A percentile compares a stretch with the other conserved stretches of the same genome.
Conservation (phyloP, 2,797 vertebrate genomes). For the Xenentodon cancila region DNA sequence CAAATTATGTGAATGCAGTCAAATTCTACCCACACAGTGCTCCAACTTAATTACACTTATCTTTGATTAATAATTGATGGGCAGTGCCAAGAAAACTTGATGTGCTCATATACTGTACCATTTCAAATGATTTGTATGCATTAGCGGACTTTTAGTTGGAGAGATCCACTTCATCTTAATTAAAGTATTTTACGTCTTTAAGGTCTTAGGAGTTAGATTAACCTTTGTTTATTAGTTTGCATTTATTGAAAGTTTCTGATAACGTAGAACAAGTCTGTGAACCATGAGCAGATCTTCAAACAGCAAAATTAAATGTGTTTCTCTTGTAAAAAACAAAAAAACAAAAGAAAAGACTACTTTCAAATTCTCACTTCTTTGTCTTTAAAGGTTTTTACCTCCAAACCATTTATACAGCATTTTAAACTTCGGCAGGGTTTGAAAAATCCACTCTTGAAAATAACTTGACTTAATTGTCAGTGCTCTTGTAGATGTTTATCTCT, state of each 20-base stretch:
- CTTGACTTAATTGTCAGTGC: neutral
- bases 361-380: conserved; percentile 17
- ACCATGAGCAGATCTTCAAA: neutral
- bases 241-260: conserved; percentile 16
- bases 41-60: conserved; percentile 33
- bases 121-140: conserved; percentile 33
- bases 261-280: neutral
- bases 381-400: neutral
- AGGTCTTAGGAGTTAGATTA: conserved; percentile 12
- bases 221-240: conserved; percentile 35
- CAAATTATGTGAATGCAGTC: conserved; percentile 7
- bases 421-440: neutral
- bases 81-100: conserved; percentile 14
- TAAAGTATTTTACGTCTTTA: conserved; percentile 30
- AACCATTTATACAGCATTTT: neutral
- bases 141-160: conserved; percentile 20
- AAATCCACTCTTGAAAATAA: neutral
- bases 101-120: conserved; percentile 3
- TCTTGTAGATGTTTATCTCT: neutral
- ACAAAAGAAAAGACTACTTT: too few relatives aligned
- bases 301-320: conserved; percentile 4
- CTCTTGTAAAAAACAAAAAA: conserved; percentile 18
- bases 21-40: conserved; percentile 3
- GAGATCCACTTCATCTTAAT: conserved; percentile 27
- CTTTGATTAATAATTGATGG: conserved; percentile 35